Conservation (phyloP, 2,888 invertebrate species). For the Amorpha juglandis region DNA sequence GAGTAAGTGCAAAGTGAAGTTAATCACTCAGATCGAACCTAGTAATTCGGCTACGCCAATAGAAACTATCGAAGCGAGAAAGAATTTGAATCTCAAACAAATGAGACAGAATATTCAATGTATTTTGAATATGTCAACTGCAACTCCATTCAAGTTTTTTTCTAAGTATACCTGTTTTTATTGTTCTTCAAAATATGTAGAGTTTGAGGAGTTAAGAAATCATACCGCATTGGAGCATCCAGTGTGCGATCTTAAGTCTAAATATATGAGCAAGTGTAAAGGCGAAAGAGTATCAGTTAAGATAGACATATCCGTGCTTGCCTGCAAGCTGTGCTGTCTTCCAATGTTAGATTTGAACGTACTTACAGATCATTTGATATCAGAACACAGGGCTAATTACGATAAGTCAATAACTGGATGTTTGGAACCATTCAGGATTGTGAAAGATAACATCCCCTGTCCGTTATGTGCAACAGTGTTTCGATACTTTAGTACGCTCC, state of each 20-base stretch:
- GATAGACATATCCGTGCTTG: conserved; percentile 62
- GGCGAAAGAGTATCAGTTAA: conserved; percentile 70
- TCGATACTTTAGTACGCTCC: conserved; percentile 66
- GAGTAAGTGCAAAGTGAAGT: conserved; percentile 61
- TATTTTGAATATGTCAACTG: conserved; percentile 75
- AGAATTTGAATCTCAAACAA: conserved; percentile 60
- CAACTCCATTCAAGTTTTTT: conserved; percentile 72
- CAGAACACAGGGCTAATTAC: conserved; percentile 64
- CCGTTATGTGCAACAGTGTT: conserved; percentile 65
- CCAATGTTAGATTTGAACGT: conserved; percentile 54
- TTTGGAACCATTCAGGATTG: conserved; percentile 65
- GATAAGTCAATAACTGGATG: conserved; percentile 64
- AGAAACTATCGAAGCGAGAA: conserved; percentile 48
- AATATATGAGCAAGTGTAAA: conserved; percentile 70
- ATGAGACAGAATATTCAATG: conserved; percentile 70
- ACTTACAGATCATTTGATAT: conserved; percentile 68
- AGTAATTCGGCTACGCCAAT: conserved; percentile 35
- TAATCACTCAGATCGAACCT: conserved; percentile 41
- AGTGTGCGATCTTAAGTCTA: conserved; percentile 65
- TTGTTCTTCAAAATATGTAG: conserved; percentile 66
- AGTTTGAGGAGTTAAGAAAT: conserved; percentile 66
- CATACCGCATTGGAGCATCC: conserved; percentile 67
- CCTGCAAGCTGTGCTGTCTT: conserved; percentile 63
- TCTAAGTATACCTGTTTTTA: conserved; percentile 72
- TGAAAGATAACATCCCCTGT: conserved; percentile 72